phyloP scores from a whole-genome alignment of 2,888 invertebrate genomes.

The Drosophila neoperkinsi region DNA sequence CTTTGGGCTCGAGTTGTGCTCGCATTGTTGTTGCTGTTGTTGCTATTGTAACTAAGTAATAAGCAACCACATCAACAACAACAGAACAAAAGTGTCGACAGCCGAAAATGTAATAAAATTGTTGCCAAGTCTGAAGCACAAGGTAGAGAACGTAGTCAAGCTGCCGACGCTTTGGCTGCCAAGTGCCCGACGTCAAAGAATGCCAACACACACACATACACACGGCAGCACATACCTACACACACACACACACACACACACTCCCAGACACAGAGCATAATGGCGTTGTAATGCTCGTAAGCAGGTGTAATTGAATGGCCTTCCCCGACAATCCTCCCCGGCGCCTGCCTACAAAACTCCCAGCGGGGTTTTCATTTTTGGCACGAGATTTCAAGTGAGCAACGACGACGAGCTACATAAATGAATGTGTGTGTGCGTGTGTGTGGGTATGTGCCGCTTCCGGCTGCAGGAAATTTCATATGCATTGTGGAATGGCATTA shows the following conservation, averaged over 20 bases:
- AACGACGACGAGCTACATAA: constrained; percentile 19
- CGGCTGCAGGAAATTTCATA: constrained; percentile 59
- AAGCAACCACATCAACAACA: constrained; percentile 61
- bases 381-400: constrained; percentile 62
- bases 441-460: constrained; percentile 33
- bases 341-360: constrained; percentile 19
- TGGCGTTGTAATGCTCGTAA: constrained; percentile 69
- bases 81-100: constrained; percentile 68
- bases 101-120: constrained; percentile 78
- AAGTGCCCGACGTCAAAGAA: constrained; percentile 42
- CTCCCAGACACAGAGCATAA: constrained; percentile 32
- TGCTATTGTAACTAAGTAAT: constrained; percentile 50
- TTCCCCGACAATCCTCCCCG: constrained; percentile 8
- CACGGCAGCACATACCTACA: constrained; percentile 3
- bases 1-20: constrained; percentile 54
- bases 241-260: constrained; percentile 25
- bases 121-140: constrained; percentile 62
- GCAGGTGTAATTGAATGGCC: constrained; percentile 79
- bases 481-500: constrained; percentile 69
- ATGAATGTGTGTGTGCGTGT: constrained; percentile 1
- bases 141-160: constrained; percentile 24
- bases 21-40: constrained; percentile 27
- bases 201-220: constrained; percentile 12
- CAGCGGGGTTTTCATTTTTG: constrained; percentile 56
- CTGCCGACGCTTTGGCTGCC: constrained; percentile 33